Conservation (phyloP, 2,113 vertebrate species). For the Capreolus pygargus region DNA sequence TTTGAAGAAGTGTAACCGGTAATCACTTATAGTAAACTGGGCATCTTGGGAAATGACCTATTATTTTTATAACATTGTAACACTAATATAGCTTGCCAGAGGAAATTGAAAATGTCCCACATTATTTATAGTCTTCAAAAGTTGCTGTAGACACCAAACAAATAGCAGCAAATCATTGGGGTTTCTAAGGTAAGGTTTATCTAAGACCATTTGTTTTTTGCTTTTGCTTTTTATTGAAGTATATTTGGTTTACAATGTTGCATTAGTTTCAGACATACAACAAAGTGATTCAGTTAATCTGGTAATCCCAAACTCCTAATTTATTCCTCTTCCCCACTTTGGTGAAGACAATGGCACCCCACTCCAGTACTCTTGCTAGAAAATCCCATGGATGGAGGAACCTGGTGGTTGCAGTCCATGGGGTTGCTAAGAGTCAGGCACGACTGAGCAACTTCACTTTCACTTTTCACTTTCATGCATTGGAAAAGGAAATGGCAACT, state of each 20-base stretch:
- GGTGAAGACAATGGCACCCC: neutral
- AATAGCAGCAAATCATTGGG: neutral
- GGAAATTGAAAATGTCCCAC: neutral
- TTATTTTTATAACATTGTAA: neutral
- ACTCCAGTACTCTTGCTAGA: too few species aligned
- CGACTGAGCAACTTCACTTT: too few species aligned
- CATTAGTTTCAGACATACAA: neutral
- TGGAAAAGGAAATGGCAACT: too few species aligned
- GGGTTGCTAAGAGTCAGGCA: too few species aligned
- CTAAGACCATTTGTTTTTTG: neutral
- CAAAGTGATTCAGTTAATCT: neutral
- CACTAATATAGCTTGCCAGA: neutral
- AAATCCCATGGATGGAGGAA: too few species aligned
- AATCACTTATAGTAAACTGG: neutral
- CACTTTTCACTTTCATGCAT: too few species aligned
- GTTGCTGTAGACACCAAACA: neutral
- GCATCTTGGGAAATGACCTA: neutral
- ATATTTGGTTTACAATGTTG: neutral
- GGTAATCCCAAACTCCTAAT: neutral
- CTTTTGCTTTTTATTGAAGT: neutral
- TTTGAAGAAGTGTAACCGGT: neutral
- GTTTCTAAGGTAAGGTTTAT: neutral
- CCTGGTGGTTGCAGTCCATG: too few species aligned
- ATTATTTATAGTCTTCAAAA: neutral
- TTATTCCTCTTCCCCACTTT: neutral